These are phyloP conservation scores for Drosophila fuyamai DNA, from an alignment of 1,140 invertebrate species.

Conservation along the genomic window DNA sequence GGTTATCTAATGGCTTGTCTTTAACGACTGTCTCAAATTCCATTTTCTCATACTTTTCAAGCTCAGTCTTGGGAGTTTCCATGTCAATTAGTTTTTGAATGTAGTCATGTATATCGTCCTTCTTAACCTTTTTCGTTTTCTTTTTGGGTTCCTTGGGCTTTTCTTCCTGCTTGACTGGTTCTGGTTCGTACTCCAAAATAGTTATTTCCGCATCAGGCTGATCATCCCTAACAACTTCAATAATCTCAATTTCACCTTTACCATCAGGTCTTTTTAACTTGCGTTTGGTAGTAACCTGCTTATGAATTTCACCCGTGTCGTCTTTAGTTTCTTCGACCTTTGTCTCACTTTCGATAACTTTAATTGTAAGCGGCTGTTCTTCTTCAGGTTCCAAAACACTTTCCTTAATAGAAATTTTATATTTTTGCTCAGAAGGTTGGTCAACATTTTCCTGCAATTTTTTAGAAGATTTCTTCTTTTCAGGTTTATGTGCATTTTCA, in stretches of 20 bases:
- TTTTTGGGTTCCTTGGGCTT: conserved; percentile 72
- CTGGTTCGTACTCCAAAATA: conserved; percentile 70
- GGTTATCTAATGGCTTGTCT: conserved; percentile 64
- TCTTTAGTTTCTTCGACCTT: conserved; percentile 71
- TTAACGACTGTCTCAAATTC: conserved; percentile 67
- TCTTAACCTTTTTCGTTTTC: conserved; percentile 71
- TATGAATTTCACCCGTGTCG: conserved; percentile 74
- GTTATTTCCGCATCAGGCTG: conserved; percentile 82
- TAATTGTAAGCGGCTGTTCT: conserved; percentile 38
- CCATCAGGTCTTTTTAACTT: conserved; percentile 83
- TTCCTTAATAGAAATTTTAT: conserved; percentile 58
- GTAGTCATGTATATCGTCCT: conserved; percentile 77
- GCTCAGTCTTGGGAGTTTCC: conserved; percentile 81
- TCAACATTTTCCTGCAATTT: conserved; percentile 6
- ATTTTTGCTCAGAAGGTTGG: conserved; percentile 29
- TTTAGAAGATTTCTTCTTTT: conserved; percentile 31
- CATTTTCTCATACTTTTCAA: conserved; percentile 81
- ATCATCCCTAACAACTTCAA: conserved; percentile 82
- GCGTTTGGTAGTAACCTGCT: conserved; percentile 84
- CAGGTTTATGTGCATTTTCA: conserved; percentile 3
- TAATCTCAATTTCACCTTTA: conserved; percentile 83
- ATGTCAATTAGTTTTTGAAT: conserved; percentile 74
- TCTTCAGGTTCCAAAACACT: conserved; percentile 31
- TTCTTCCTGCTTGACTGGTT: conserved; percentile 41
- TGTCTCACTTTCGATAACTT: conserved; percentile 72